Evolutionary conservation across 2,113 vertebrate genomes (phyloP), one percentile per base, ranked within the genome.

Genomic region (Glaucidium brasilianum): DNA sequence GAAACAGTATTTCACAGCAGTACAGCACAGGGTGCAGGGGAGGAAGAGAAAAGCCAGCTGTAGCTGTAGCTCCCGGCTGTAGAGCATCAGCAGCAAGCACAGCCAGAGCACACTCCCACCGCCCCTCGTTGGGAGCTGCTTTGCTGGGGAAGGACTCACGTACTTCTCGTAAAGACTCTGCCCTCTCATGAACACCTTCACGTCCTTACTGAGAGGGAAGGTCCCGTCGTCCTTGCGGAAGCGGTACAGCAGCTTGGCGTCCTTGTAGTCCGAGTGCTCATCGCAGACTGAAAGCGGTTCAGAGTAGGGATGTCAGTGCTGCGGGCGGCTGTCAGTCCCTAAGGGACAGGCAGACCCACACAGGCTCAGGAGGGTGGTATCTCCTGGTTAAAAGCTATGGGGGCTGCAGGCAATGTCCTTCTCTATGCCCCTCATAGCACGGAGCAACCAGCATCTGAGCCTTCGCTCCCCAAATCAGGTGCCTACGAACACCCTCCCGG

Each of bases 151-250:
- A 59, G 91, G 60, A 89, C 82, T 94, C 93, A 98, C 98, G 92
- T 98, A 99, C 99, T 98, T 98, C 96, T 99, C 99, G 55, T 98
- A 99, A 15, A 99, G 91, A 18, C 96, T 97, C 96, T 99, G 98
- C 58, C 99, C 99, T 64, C 98, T 74, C 95, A 98, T 79, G 95
- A 99, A 99, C 85, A 99, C 97, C 92, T 99, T 99, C 90, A 99
- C 98, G 10, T 99, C 98, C 66, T 97, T 98, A 14, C 97, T 99
- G 82, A 99, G 98, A 2, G 98, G 98, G 96, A 99, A 98, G 37
- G 99, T 99, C 32, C 98, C 99, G 1, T 99, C 99, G 4, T 99
- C 99, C 94, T 99, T 98, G 59, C 98, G 98, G 95, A 99, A 99
- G 77, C 99, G 98, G 77, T 99, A 99, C 29, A 99, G 97, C 72